A percentile compares a stretch with the other conserved stretches of the same genome.
Evolutionary conservation across 2,113 vertebrate genomes (phyloP).

Genomic region (Ctenomys sociabilis): DNA sequence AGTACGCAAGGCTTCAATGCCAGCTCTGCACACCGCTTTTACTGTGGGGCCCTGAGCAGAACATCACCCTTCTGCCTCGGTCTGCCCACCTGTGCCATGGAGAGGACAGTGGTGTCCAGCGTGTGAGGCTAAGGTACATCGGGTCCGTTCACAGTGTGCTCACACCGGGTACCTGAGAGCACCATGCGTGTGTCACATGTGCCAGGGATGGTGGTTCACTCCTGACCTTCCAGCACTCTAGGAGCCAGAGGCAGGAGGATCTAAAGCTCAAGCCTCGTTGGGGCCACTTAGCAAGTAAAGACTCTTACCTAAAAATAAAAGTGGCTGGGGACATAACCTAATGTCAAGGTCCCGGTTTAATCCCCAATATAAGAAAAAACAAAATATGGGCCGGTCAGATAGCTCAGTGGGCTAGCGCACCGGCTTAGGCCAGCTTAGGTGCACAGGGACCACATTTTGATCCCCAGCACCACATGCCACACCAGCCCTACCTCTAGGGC

Average conservation of each 20-base stretch:
- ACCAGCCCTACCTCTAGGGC: no score
- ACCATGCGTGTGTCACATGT: fast-evolving
- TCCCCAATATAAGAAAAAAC: not conserved
- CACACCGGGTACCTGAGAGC: no score
- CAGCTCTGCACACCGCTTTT: not conserved
- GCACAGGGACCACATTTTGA: no score
- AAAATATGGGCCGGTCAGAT: no score
- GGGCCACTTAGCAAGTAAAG: not conserved
- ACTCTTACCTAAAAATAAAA: not conserved
- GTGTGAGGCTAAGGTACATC: not conserved
- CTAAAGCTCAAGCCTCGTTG: not conserved
- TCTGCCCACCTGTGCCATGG: not conserved
- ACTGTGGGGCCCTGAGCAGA: not conserved
- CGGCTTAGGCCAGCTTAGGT: no score
- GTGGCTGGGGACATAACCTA: not conserved
- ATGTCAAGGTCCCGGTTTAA: not conserved
- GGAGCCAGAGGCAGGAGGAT: not conserved
- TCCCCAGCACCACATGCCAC: no score
- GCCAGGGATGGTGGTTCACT: not conserved
- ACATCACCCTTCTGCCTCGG: not conserved
- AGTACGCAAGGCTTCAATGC: not conserved
- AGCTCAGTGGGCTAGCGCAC: no score
- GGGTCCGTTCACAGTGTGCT: not conserved
- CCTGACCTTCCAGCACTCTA: not conserved
- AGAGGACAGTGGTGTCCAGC: not conserved